phyloP scores from a whole-genome alignment of 2,113 vertebrate genomes.

The Damaliscus lunatus region DNA sequence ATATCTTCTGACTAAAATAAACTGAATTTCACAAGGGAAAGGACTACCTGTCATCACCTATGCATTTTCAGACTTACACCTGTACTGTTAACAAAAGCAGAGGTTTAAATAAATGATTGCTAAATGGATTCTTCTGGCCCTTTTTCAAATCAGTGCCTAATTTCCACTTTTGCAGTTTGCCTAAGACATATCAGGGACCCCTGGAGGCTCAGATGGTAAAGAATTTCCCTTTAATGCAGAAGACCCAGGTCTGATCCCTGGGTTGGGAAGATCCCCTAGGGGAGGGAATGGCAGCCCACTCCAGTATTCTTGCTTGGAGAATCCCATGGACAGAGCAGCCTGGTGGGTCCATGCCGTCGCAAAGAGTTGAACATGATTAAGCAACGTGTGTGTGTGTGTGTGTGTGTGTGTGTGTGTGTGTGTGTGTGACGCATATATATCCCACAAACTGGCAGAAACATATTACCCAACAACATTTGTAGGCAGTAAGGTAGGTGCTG shows the following conservation, averaged over 20 bases:
- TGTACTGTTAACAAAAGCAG: neutral
- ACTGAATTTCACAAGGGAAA: neutral
- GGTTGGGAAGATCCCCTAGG: neutral
- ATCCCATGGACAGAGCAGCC: neutral
- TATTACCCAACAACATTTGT: neutral
- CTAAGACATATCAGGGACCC: neutral
- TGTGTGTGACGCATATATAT: neutral
- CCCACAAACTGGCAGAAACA: neutral
- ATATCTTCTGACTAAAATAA: neutral
- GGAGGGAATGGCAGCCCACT: neutral
- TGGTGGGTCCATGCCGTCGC: fast-evolving
- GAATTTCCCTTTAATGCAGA: neutral
- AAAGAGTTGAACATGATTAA: neutral
- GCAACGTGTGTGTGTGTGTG: neutral
- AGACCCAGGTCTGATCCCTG: neutral
- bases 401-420: neutral
- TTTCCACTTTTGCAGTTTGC: neutral
- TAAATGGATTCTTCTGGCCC: neutral
- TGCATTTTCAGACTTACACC: neutral
- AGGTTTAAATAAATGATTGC: neutral
- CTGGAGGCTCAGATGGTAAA: neutral
- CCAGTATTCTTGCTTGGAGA: neutral
- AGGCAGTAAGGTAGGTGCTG: neutral
- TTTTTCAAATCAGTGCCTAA: neutral
- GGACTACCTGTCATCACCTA: neutral